These are phyloP conservation scores for Coptodon bakossiorum DNA, from an alignment of 2,113 vertebrate genomes.

Conservation along the genomic window DNA sequence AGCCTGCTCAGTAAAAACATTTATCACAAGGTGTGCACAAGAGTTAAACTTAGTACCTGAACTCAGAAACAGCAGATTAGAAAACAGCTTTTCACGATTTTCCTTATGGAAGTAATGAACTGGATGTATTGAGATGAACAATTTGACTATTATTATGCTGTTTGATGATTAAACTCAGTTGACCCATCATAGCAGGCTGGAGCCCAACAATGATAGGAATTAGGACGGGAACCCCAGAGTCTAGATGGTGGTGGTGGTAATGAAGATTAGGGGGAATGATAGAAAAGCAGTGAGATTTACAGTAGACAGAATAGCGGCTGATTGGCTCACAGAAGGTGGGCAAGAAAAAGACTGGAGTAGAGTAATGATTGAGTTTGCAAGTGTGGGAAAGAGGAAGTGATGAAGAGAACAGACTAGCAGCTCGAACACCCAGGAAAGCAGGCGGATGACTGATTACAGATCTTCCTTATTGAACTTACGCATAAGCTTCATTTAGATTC, in stretches of 20 bases:
- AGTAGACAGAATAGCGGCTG: not conserved
- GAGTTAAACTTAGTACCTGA: rapidly evolving
- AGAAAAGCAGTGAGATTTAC: not conserved
- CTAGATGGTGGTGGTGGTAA: not conserved
- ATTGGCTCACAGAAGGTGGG: rapidly evolving
- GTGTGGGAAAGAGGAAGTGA: not conserved
- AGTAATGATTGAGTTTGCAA: not conserved
- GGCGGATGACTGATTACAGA: not conserved
- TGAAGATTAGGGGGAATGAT: not conserved
- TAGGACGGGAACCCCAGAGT: not conserved
- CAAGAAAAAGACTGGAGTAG: not conserved
- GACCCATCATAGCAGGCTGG: rapidly evolving
- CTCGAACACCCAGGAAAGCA: not conserved
- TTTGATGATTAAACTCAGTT: not conserved
- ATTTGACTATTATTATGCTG: not conserved
- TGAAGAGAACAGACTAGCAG: not conserved
- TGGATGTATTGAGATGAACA: rapidly evolving
- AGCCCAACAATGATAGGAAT: not conserved
- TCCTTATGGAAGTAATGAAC: not conserved
- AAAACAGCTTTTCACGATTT: not conserved
- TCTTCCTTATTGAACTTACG: not conserved
- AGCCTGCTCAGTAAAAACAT: rapidly evolving
- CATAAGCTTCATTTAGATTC: not conserved
- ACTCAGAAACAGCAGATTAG: rapidly evolving
- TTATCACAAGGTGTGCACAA: rapidly evolving